Evolutionary conservation across 2,113 vertebrate species (phyloP), one percentile per base, ranked within the genome.

Genomic region (Bos javanicus): DNA sequence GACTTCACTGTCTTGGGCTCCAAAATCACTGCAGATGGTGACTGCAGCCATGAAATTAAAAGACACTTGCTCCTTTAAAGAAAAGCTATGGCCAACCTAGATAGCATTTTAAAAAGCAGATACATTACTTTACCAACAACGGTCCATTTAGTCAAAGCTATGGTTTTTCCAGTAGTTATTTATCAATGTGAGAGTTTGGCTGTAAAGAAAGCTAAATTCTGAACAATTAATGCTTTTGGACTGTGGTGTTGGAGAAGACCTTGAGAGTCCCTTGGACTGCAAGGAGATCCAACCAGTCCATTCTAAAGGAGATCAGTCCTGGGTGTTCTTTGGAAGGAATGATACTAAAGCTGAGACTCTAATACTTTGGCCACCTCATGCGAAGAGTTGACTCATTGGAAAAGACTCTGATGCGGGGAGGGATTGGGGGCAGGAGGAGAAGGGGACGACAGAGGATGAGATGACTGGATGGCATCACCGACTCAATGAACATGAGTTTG

Each of bases 121-220:
- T n/a, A 10, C 33, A n/a, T n/a, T 67, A 64, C 33, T n/a, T 64
- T n/a, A 67, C 16, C 7, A 19, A 67, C 16, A 19, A 67, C n/a
- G 62, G 15, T 67, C 33, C 7, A 0, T 67, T 16, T n/a, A 10
- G 33, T 10, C 7, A n/a, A 19, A 10, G 33, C 33, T 67, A 19
- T 67, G 16, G 7, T 10, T 67, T 67, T 5, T n/a, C 33, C 62
- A 17, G 62, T 64, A 64, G 62, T 64, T 17, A n/a, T 67, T 33
- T 19, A 19, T 67, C 15, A 9, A 9, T n/a, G 33, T n/a, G 62
- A 67, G 33, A 67, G 16, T n/a, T n/a, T 19, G 33, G 16, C 62
- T 67, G 19, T n/a, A 67, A n/a, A 67, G 3, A 19, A 67, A n/a
- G 7, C 16, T n/a, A 67, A n/a, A 33, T 67, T 67, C 7, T 67